Evolutionary conservation across 2,888 invertebrate species (phyloP), one percentile per base, ranked within the genome.

Genomic region (Cylloceria caligata): DNA sequence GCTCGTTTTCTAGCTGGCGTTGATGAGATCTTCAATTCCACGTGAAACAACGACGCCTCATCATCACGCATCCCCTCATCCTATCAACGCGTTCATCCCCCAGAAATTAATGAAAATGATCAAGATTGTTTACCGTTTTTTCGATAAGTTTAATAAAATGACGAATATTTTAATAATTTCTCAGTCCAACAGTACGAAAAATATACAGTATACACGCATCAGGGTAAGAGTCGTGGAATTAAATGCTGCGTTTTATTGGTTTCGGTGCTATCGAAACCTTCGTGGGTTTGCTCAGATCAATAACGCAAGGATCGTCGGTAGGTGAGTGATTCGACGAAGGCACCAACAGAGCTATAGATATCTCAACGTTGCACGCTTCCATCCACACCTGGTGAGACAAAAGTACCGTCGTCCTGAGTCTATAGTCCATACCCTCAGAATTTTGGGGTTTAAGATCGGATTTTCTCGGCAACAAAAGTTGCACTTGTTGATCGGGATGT

Each of bases 301-400:
- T 93, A 42, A 96, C 94, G 81, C 94, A 94, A 6, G 95, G 93
- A 87, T 93, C 93, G 24, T 93, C 92, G 78, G 93, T 92, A 13
- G 92, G 90, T 34, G 92, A 90, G 80, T 92, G 91, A 85, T 94
- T 94, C 3, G 93, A 93, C 84, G 95, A 95, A 0, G 95, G 94
- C 55, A 97, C 96, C 3, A 97, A 96, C 57, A 98, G 93, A 49
- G 97, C 97, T 49, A 98, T 94, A 3, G 96, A 96, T 80, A 98
- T 95, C 90, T 98, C 97, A 21, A 98, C 96, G 77, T 97, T 96
- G 86, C 97, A 97, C 0, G 98, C 96, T 93, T 98, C 98, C 76
- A 97, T 97, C 98, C 98, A 98, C 21, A 98, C 97, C 87, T 97
- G 97, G 93, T 98, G 98, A 0, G 98, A 98, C 27, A 99, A 94